Percentiles rank a stretch among this genome's conserved stretches.
phyloP scores from a whole-genome alignment of 2,113 vertebrate species.

The Castor canadensis region DNA sequence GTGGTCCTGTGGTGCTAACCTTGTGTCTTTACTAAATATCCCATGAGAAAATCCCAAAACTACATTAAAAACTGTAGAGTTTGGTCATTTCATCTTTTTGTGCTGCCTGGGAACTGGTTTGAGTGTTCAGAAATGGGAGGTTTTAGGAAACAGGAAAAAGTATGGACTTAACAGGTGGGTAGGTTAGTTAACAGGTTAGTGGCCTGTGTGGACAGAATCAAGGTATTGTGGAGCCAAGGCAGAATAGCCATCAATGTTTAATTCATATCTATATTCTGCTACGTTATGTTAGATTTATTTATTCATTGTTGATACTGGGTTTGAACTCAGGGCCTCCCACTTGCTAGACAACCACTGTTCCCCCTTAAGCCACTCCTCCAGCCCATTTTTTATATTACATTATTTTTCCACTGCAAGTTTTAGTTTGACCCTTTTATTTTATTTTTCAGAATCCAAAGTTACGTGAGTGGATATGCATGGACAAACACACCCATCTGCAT shows the following conservation, averaged over 20 bases:
- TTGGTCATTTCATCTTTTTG: not conserved
- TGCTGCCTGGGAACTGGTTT: not conserved
- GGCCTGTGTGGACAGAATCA: accelerated
- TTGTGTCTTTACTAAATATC: accelerated
- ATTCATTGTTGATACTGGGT: too few species aligned
- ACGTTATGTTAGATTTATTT: too few species aligned
- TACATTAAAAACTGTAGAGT: too few species aligned
- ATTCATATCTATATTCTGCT: not conserved
- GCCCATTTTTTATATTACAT: too few species aligned
- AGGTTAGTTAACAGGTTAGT: not conserved
- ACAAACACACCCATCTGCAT: not conserved
- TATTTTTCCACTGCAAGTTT: not conserved
- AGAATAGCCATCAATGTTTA: not conserved
- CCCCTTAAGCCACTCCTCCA: too few species aligned
- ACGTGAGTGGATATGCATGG: accelerated
- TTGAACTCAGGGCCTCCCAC: too few species aligned
- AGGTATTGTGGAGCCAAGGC: not conserved
- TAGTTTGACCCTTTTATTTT: not conserved
- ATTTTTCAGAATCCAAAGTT: not conserved
- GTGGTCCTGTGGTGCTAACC: accelerated
- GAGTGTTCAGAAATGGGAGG: not conserved
- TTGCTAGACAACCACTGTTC: too few species aligned
- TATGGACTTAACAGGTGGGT: accelerated
- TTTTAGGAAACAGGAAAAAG: not conserved
- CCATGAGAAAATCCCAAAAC: not conserved